These are phyloP conservation scores for Anthoscopus minutus DNA, from an alignment of 2,113 vertebrate genomes.

Conservation along the genomic window DNA sequence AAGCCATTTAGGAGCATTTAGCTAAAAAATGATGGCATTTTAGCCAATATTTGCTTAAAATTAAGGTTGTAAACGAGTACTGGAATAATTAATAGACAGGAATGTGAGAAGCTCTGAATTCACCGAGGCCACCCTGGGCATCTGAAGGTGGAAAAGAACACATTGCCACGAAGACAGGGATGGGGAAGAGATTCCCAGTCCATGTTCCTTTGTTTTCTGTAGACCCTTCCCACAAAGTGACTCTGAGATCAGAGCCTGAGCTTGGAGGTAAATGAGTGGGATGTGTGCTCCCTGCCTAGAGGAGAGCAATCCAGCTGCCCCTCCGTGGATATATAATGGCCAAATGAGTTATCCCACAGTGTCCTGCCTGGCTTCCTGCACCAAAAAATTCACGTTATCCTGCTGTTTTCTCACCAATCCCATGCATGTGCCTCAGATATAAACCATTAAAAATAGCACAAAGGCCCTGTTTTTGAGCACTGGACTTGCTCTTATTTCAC, in stretches of 20 bases:
- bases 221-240: background rate
- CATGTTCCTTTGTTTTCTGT: background rate
- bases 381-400: background rate
- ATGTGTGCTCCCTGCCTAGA: background rate
- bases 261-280: background rate
- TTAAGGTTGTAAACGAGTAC: background rate
- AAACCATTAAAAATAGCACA: background rate
- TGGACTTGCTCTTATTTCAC: background rate
- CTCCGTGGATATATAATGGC: fast-evolving
- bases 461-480: background rate
- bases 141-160: background rate
- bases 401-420: background rate
- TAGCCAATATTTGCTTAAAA: background rate
- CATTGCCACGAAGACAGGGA: background rate
- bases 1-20: background rate
- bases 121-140: background rate
- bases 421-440: background rate
- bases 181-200: background rate
- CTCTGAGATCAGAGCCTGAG: background rate
- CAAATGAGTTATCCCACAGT: background rate
- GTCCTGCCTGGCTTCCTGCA: background rate
- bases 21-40: fast-evolving
- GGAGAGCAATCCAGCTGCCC: background rate
- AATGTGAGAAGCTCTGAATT: background rate
- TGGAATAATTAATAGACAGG: background rate